phyloP scores from a whole-genome alignment of 2,888 invertebrate species.

The Mantis religiosa region DNA sequence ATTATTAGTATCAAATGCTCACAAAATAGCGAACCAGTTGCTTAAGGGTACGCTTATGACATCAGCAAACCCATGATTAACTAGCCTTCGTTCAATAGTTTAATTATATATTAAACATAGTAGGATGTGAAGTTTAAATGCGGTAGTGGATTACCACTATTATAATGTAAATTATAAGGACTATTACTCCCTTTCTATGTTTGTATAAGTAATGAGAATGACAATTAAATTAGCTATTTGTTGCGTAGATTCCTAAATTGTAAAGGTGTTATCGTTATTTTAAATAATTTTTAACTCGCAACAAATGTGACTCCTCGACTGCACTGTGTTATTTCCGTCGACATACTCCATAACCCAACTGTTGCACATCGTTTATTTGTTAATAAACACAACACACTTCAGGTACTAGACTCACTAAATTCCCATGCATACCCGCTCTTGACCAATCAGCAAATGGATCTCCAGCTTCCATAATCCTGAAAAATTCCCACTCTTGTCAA shows the following conservation, averaged over 20 bases:
- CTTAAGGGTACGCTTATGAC: no score
- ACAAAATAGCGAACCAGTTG: no score
- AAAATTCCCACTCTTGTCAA: neutral
- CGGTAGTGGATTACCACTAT: no score
- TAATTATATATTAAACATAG: no score
- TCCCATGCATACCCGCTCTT: neutral
- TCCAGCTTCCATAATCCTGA: neutral
- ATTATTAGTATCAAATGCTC: no score
- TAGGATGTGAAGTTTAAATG: no score
- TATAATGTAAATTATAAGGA: no score
- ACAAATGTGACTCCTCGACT: no score
- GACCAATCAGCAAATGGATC: neutral
- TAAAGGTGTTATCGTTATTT: neutral
- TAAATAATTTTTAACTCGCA: neutral
- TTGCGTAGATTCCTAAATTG: neutral
- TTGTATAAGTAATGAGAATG: no score
- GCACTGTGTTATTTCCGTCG: neutral
- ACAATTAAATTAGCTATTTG: neutral
- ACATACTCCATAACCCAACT: neutral
- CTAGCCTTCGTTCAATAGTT: no score
- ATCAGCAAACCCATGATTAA: no score
- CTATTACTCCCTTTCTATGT: no score
- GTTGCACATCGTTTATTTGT: neutral
- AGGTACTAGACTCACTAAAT: neutral
- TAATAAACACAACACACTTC: neutral